Base-by-base conservation (phyloP, 2,888 invertebrate species). In the Dione juno region DNA sequence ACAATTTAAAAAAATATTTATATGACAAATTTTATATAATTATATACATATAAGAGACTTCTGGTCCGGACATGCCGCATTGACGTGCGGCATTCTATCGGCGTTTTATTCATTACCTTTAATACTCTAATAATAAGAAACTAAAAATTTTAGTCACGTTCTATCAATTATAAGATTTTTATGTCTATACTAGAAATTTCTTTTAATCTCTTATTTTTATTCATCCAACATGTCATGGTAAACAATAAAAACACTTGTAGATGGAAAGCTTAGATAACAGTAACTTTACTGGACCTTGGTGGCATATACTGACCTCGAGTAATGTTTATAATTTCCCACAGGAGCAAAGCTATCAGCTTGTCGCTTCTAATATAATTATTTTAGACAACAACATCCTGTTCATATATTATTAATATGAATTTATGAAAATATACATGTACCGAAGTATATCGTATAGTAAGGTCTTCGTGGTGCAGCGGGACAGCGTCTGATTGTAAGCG, bases 241-340 rank as follows among this genome's bases (percentile, higher is more conserved):
- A 19, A 28, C 19, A 19, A 43, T 13, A 19, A 58, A 65, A 58
- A 58, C 45, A 59, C 21, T 59, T 58, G 54, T 66, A n/a, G 21
- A 40, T 48, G 41, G 50, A 0, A 57, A 66, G 63, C 52, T 65
- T 54, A 61, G n/a, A 43, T 64, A 28, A 37, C 28, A 66, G 52
- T 41, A 11, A 50, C 53, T 61, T 48, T 58, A 71, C 66, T 70
- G 70, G 73, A 67, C 70, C 54, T 67, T 48, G 28, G 58, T n/a
- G 67, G 40, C 48, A 66, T 70, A 65, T 69, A 52, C 63, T 40
- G 66, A 63, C 59, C 64, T 57, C 67, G 68, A 35, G 63, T 45
- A 63, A 71, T 76, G 75, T 77, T 77, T 76, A 76, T 86, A 81
- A 88, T 88, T 88, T 88, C 88, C 88, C 88, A 64, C 21, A 78